These are phyloP conservation scores for Zonitis immaculata DNA, from an alignment of 2,888 invertebrate species.

Conservation along the genomic window DNA sequence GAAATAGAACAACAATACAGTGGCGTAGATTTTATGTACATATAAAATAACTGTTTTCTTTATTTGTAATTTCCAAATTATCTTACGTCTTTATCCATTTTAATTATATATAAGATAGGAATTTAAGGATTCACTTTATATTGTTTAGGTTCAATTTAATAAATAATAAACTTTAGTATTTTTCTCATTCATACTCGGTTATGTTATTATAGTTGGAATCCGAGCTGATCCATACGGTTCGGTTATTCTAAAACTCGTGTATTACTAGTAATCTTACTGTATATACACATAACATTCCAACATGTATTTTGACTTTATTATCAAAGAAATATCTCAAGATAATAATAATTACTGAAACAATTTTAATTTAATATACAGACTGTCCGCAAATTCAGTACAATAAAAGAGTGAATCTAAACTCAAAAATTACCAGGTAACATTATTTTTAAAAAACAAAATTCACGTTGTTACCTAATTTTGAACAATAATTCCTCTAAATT, in stretches of 20 bases:
- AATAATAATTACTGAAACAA: neutral
- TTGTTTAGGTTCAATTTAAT: constrained; percentile 6
- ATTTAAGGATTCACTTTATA: too few species aligned
- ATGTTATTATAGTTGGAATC: constrained; percentile 13
- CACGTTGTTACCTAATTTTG: too few species aligned
- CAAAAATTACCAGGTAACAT: too few species aligned
- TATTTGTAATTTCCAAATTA: too few species aligned
- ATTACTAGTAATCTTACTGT: constrained; percentile 3
- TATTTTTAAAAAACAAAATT: too few species aligned
- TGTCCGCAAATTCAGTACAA: neutral
- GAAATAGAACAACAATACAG: constrained; percentile 17
- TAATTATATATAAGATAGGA: too few species aligned
- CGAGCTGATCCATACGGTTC: constrained; percentile 7
- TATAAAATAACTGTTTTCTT: neutral
- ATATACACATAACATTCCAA: neutral
- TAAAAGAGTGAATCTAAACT: too few species aligned
- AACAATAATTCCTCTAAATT: too few species aligned
- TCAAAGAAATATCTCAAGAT: constrained; percentile 7
- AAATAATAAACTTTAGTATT: constrained; percentile 5
- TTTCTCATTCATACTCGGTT: constrained; percentile 12
- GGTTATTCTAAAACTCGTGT: constrained; percentile 1
- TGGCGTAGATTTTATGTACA: constrained; percentile 3
- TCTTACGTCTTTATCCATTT: too few species aligned
- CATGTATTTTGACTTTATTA: constrained; percentile 2
- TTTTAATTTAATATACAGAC: neutral